A percentile compares a stretch with the other conserved stretches of the same genome.
Evolutionary conservation across 1,140 invertebrate species (phyloP).

Genomic region (Agraylea sexmaculata): DNA sequence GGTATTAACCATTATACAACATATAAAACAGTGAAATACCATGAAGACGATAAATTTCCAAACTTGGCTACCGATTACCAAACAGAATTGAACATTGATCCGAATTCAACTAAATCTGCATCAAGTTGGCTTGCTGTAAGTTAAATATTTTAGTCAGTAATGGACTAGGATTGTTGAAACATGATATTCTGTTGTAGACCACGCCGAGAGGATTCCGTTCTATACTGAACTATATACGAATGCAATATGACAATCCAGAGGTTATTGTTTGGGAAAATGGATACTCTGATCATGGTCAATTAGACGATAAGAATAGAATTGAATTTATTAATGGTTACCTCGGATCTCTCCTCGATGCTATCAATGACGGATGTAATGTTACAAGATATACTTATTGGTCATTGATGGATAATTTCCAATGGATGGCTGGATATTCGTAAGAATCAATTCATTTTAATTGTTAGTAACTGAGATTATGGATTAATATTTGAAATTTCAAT

Average conservation of each 20-base stretch:
- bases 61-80: too few relatives aligned
- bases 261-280: slow-evolving; percentile 60
- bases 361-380: slow-evolving; percentile 52
- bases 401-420: slow-evolving; percentile 63
- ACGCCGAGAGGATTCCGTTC: slow-evolving; percentile 49
- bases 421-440: slow-evolving; percentile 45
- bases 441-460: too few relatives aligned
- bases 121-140: slow-evolving; percentile 44
- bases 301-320: slow-evolving; percentile 28
- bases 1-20: slow-evolving; percentile 49
- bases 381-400: slow-evolving; percentile 56
- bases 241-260: slow-evolving; percentile 46
- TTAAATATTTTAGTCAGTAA: too few relatives aligned
- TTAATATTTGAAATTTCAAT: slow-evolving; percentile 21
- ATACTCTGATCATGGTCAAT: slow-evolving; percentile 34
- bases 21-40: slow-evolving; percentile 25
- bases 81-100: too few relatives aligned
- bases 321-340: slow-evolving; percentile 44
- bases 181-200: slow-evolving; percentile 23
- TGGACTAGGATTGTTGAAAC: too few relatives aligned
- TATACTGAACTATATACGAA: slow-evolving; percentile 49
- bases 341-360: slow-evolving; percentile 50
- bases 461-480: too few relatives aligned
- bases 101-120: too few relatives aligned
- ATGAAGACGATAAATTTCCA: slow-evolving; percentile 24